phyloP scores from a whole-genome alignment of 2,888 invertebrate species.

The Patella pellucida region DNA sequence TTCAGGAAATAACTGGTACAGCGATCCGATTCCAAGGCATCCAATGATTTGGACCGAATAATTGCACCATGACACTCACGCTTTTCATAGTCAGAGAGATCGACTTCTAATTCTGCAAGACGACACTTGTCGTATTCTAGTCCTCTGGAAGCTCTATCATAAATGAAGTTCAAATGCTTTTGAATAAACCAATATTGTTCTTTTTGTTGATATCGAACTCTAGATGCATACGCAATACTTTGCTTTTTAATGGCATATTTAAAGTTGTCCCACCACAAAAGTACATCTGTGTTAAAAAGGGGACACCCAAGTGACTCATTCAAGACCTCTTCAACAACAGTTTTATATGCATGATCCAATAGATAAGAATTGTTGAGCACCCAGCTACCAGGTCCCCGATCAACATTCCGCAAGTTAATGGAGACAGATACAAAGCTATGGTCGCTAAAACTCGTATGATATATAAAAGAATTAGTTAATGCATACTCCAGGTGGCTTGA shows the following conservation, averaged over 20 bases:
- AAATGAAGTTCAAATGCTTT: not conserved
- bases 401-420: not conserved
- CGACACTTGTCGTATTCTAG: not conserved
- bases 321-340: not conserved
- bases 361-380: not conserved
- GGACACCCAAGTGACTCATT: not conserved
- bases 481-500: not conserved
- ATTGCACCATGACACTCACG: not conserved
- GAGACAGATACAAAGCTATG: not conserved
- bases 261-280: not conserved
- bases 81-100: not conserved
- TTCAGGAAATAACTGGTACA: constrained; percentile 22
- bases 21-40: not conserved
- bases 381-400: not conserved
- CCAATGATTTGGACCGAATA: not conserved
- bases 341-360: not conserved
- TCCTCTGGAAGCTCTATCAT: not conserved
- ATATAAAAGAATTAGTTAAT: not conserved
- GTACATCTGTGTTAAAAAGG: not conserved
- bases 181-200: not conserved
- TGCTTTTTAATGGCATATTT: not conserved
- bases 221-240: not conserved
- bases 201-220: not conserved
- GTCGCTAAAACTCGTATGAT: not conserved
- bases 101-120: not conserved